These are phyloP conservation scores for Psammodynastes pulverulentus DNA, from an alignment of 2,113 vertebrate species.

Conservation along the genomic window DNA sequence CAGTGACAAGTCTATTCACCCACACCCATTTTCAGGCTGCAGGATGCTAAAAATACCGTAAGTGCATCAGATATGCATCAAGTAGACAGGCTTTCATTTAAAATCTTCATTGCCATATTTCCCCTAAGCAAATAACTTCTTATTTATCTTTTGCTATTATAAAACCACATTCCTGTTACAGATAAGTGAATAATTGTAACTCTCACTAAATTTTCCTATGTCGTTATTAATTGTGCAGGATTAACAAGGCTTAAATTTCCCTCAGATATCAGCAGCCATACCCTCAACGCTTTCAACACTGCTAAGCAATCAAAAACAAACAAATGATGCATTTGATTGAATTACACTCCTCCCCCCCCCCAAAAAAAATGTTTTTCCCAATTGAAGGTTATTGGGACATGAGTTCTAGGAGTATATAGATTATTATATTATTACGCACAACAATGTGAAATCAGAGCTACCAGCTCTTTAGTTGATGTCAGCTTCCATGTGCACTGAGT, in stretches of 20 bases:
- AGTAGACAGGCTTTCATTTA: not conserved
- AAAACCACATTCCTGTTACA: conserved; percentile 9
- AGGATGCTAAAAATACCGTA: not conserved
- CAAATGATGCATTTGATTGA: not conserved
- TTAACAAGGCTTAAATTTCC: not conserved
- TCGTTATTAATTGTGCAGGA: not conserved
- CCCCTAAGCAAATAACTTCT: not conserved
- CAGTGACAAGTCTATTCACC: not conserved
- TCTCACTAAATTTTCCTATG: conserved; percentile 4
- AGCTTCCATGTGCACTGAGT: not conserved
- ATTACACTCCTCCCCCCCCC: not conserved
- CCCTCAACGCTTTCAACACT: not conserved
- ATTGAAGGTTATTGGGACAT: not conserved
- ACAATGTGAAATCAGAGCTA: not conserved
- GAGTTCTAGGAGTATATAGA: not conserved
- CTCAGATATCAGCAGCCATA: not conserved
- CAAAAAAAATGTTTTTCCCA: too few species aligned
- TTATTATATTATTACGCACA: not conserved
- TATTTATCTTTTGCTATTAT: not conserved
- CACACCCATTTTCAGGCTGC: not conserved
- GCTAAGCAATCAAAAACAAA: not conserved
- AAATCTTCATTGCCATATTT: not conserved
- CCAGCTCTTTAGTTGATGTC: not conserved
- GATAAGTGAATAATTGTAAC: not conserved
- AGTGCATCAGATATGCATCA: not conserved